Conservation (phyloP, 2,797 vertebrate genomes). For the Pogonophryne albipinna region DNA sequence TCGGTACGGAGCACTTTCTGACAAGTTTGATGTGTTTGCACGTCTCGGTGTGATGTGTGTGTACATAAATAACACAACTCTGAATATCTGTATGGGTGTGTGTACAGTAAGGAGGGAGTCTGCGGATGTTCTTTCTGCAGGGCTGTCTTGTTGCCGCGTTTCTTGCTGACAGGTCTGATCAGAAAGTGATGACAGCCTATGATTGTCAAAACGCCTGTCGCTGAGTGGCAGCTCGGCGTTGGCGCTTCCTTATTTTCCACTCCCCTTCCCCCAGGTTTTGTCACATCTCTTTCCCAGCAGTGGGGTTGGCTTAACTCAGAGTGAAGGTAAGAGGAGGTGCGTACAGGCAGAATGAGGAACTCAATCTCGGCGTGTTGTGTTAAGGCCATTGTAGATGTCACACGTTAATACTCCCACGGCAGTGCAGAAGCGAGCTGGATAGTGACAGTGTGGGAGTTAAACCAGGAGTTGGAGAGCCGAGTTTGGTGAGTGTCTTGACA, state of each 20-base stretch:
- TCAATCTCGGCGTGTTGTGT: conserved; percentile 81
- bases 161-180: conserved; percentile 88
- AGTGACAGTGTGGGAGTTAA: conserved; percentile 82
- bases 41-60: conserved; percentile 70
- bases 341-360: conserved; percentile 78
- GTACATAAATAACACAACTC: conserved; percentile 86
- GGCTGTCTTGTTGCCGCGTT: conserved; percentile 81
- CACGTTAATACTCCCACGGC: conserved; percentile 73
- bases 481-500: conserved; percentile 77
- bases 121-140: conserved; percentile 79
- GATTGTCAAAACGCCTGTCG: conserved; percentile 88
- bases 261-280: conserved; percentile 77
- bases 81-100: conserved; percentile 66
- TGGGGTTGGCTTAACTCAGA: conserved; percentile 83
- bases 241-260: conserved; percentile 80
- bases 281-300: conserved; percentile 82
- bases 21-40: conserved; percentile 86
- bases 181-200: conserved; percentile 87
- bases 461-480: conserved; percentile 69
- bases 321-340: conserved; percentile 80
- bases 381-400: conserved; percentile 80
- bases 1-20: conserved; percentile 73
- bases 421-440: conserved; percentile 61
- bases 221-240: conserved; percentile 85
- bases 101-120: conserved; percentile 43